Percentiles rank a stretch among this genome's conserved stretches.
These are phyloP conservation scores for Synanthedon tipuliformis DNA, from an alignment of 2,888 invertebrate genomes.

Conservation along the genomic window DNA sequence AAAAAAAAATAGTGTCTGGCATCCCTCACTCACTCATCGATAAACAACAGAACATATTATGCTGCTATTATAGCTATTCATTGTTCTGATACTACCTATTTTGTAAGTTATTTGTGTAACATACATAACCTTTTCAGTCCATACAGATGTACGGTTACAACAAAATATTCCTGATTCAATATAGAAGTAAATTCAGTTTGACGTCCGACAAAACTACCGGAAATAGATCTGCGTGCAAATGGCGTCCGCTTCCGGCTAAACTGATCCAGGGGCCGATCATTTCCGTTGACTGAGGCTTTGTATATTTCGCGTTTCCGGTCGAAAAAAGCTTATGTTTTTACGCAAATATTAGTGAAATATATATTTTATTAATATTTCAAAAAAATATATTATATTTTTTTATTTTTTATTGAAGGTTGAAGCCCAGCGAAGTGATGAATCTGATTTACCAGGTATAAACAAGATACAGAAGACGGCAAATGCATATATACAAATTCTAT, in stretches of 20 bases:
- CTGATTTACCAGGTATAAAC: too few species aligned
- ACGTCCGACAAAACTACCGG: conserved; percentile 27
- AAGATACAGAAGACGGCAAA: too few species aligned
- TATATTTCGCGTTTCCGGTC: conserved; percentile 10
- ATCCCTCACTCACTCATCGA: too few species aligned
- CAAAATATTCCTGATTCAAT: conserved; percentile 5
- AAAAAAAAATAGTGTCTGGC: too few species aligned
- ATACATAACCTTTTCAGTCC: neutral
- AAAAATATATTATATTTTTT: too few species aligned
- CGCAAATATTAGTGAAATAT: neutral
- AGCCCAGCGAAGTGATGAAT: too few species aligned
- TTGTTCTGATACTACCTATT: neutral
- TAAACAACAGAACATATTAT: too few species aligned
- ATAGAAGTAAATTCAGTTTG: conserved; percentile 25
- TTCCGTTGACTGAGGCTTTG: conserved; percentile 25
- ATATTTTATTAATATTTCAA: too few species aligned
- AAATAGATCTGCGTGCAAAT: conserved; percentile 38
- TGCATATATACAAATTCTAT: too few species aligned
- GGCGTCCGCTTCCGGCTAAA: conserved; percentile 31
- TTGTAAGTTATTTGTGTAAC: neutral
- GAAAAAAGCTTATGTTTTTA: neutral
- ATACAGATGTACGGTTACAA: neutral
- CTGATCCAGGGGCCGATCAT: conserved; percentile 30
- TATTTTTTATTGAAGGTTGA: too few species aligned
- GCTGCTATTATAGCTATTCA: too few species aligned